A percentile compares a stretch with the other conserved stretches of the same genome.
Conservation (phyloP, 2,797 vertebrate species). For the Rhinichthys osculus region DNA sequence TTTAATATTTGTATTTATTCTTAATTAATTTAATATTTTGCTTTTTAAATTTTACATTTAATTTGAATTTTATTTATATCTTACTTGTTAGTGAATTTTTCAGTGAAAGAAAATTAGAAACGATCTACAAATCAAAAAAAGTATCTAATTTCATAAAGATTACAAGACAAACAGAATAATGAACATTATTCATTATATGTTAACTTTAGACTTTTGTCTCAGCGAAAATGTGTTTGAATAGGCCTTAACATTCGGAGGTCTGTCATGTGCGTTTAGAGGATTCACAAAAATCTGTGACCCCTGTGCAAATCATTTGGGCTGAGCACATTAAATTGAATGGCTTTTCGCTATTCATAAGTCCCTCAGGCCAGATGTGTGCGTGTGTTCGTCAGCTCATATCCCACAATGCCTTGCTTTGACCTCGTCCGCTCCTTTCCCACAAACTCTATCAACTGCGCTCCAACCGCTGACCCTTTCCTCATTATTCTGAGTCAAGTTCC, state of each 20-base stretch:
- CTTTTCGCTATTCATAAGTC: conserved; percentile 13
- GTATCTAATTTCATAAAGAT: neutral
- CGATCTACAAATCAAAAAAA: too few relatives aligned
- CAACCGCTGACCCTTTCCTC: conserved; percentile 25
- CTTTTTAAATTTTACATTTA: too few relatives aligned
- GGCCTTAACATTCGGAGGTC: neutral
- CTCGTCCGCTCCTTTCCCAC: conserved; percentile 7
- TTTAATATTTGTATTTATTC: neutral
- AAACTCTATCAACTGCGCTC: neutral
- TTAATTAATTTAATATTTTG: neutral
- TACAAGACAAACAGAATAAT: neutral
- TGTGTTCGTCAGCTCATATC: neutral
- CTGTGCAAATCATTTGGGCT: neutral
- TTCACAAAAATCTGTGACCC: neutral
- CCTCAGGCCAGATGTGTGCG: conserved; percentile 16
- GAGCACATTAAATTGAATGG: conserved; percentile 29
- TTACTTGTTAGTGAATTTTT: neutral
- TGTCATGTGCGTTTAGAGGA: neutral
- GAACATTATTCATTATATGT: neutral
- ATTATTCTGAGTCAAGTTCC: conserved; percentile 28
- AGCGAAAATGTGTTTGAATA: neutral
- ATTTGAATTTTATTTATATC: neutral
- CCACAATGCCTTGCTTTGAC: neutral
- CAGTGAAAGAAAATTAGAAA: too few relatives aligned
- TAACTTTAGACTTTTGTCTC: neutral